Evolutionary conservation across 1,140 invertebrate genomes (phyloP), one percentile per base, ranked within the genome.

Genomic region (Maniola jurtina): DNA sequence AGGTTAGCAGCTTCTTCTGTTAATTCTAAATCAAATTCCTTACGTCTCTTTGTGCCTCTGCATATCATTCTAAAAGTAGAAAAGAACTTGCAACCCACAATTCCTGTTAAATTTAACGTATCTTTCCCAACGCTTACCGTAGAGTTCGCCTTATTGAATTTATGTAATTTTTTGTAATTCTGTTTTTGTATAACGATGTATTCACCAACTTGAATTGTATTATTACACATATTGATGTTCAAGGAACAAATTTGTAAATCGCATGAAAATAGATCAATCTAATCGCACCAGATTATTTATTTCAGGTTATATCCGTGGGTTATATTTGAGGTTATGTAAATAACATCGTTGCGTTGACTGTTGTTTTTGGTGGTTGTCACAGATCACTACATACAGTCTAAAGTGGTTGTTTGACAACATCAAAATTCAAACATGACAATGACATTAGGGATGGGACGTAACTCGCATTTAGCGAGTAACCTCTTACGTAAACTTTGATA

Each of bases 21-120:
- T 36, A 92, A 71, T 70, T 93, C 92, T 57, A 96, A 86, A 2
- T 84, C 87, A 73, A 92, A 95, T 14, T 92, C 83, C 56, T 92
- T 92, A 64, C 79, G 79, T 73, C 93, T 94, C 54, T 89, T 92
- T 42, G 85, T 88, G 42, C 92, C 90, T 72, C 93, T 93, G 8
- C 93, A 92, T 57, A 94, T 88, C 90, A 98, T 94, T 91, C 96
- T 96, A 83, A 96, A 98, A 10, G 94, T 94, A 33, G 95, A 94
- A 80, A 94, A 96, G 84, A 94, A 96, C 5, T 93, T 92, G 73
- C 95, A 94, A 33, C 95, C 95, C 61, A 96, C 91, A 6, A 96
- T 91, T 16, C 92, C 93, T 68, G 90, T 92, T 72, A 97, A 90
- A 79, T 95, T 92, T 45, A 97, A 90, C 65, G 93, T 93, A 76